Base-by-base conservation (phyloP, 1,140 invertebrate species). In the Lordiphosa collinella region DNA sequence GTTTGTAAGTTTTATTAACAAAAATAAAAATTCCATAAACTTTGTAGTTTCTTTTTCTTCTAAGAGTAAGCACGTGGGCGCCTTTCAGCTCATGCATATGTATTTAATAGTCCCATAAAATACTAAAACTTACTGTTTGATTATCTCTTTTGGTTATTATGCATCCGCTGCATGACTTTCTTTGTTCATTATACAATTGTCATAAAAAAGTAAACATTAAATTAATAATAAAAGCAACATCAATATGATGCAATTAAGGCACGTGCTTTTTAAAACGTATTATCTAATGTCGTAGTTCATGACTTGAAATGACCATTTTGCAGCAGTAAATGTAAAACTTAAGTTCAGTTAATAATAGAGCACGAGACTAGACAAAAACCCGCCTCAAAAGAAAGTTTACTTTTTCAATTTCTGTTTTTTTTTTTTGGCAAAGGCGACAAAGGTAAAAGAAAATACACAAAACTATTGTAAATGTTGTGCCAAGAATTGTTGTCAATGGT, bases 241-340 rank as follows among this genome's bases (percentile, higher is more conserved):
- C 9, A 12, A 34, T 18, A 47, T 67, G 47, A 67, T 67, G 63
- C 54, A 69, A 70, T 69, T 56, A 56, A 14, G 9, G 67, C 65
- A 70, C 65, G 57, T 69, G 65, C 44, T 38, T 31, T 8, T 37
- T 34, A 41, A 16, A 6, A 51, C 18, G 10, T 53, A 73, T 84
- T 84, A 82, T 76, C 59, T 82, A 82, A 67, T 46, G 76, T 76
- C 78, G 61, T 67, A 82, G 78, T 84, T 82, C 68, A 69, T 68
- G 76, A 58, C 72, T 61, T 58, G 55, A 22, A 40, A 38, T 49
- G 44, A 37, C 48, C 36, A 59, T 14, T 61, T 48, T 36, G 22
- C 51, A 51, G 40, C 12, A n/a, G 12, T n/a, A 36, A 22, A 50
- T 8, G 14, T n/a, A 36, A 50, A 43, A 12, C 7, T 50, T 50